Conservation (phyloP, 1,140 invertebrate species). For the Diabrotica undecimpunctata region DNA sequence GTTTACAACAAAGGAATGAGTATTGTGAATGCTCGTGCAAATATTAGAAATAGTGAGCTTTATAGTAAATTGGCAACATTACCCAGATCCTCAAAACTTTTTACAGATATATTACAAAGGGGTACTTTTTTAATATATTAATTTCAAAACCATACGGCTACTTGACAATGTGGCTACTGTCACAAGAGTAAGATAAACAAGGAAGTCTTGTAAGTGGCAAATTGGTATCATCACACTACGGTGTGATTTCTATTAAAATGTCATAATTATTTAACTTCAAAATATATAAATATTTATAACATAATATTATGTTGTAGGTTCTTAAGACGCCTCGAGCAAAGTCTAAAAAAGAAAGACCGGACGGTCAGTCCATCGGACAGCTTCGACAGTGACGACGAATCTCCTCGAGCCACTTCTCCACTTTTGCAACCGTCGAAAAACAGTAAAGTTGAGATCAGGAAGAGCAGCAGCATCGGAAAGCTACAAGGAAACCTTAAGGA, state of each 20-base stretch:
- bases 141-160: no score
- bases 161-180: no score
- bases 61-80: no score
- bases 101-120: no score
- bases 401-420: slow-evolving; percentile 55
- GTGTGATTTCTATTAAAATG: not conserved
- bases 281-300: not conserved
- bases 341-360: slow-evolving; percentile 57
- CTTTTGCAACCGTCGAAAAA: slow-evolving; percentile 47
- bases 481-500: slow-evolving; percentile 39
- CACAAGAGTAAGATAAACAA: no score
- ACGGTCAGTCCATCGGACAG: slow-evolving; percentile 52
- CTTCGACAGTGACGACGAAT: slow-evolving; percentile 57
- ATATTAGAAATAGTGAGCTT: no score
- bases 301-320: slow-evolving; percentile 45
- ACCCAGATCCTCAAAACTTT: no score
- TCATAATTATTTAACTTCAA: not conserved
- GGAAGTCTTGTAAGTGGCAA: no score
- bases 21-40: no score
- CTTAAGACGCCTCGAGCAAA: slow-evolving; percentile 56
- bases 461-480: slow-evolving; percentile 50
- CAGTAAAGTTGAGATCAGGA: slow-evolving; percentile 45
- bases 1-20: no score
- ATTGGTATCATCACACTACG: no score
- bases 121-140: no score